Percentiles rank a stretch among this genome's conserved stretches.
Conservation (phyloP, 2,797 vertebrate genomes). For the Heteromormyrus szaboi region DNA sequence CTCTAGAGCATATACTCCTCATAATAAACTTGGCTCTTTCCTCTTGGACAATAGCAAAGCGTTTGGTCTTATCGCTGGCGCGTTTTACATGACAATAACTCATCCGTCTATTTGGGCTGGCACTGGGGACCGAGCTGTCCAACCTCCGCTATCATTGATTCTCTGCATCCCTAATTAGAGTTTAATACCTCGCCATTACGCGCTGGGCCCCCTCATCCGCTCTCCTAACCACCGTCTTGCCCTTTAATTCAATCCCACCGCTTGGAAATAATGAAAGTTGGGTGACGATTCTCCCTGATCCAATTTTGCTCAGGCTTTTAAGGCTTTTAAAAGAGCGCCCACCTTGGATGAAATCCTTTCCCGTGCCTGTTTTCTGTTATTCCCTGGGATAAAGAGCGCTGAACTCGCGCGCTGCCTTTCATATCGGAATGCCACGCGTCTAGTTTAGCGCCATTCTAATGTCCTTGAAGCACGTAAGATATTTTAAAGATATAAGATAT, state of each 20-base stretch:
- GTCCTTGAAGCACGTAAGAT: conserved; percentile 65
- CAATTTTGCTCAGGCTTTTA: conserved; percentile 98
- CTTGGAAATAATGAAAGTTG: conserved; percentile 99
- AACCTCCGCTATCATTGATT: conserved; percentile 99
- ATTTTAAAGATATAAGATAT: conserved; percentile 50
- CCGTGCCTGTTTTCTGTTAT: conserved; percentile 36
- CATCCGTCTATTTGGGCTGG: conserved; percentile 99
- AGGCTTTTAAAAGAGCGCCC: conserved; percentile 96
- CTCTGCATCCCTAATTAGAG: conserved; percentile 99
- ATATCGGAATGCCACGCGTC: conserved; percentile 69
- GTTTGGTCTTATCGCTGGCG: conserved; percentile 99
- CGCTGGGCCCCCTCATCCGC: conserved; percentile 73
- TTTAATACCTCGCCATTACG: conserved; percentile 99
- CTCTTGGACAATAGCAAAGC: conserved; percentile 99
- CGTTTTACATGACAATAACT: conserved; percentile 99
- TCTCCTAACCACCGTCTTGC: conserved; percentile 94
- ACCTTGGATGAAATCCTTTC: conserved; percentile 80
- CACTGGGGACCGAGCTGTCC: conserved; percentile 97
- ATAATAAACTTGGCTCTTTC: conserved; percentile 99
- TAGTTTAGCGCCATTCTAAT: conserved; percentile 58
- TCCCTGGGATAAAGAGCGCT: conserved; percentile 49
- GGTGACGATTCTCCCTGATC: conserved; percentile 99
- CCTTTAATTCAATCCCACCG: conserved; percentile 99
- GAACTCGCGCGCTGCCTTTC: conserved; percentile 61
- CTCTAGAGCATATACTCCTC: conserved; percentile 99